A percentile compares a stretch with the other conserved stretches of the same genome.
Conservation (phyloP, 2,797 vertebrate genomes). For the Prunella strophiata region DNA sequence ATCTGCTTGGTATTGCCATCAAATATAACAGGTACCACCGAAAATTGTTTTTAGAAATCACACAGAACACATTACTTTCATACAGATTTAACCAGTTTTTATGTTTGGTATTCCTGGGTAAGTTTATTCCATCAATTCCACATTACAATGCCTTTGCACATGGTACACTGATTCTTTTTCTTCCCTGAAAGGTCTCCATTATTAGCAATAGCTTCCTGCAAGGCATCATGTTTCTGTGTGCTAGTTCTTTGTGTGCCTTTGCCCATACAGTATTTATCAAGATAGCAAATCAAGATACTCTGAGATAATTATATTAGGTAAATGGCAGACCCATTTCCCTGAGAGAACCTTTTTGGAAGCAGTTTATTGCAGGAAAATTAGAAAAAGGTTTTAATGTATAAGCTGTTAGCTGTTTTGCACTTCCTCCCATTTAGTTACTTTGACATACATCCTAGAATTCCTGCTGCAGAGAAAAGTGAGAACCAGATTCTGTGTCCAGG, state of each 20-base stretch:
- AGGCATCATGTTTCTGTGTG: not conserved
- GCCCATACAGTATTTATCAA: not conserved
- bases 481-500: not conserved
- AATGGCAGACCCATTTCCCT: not conserved
- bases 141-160: not conserved
- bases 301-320: not conserved
- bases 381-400: not conserved
- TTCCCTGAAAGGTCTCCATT: not conserved
- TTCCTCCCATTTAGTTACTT: not conserved
- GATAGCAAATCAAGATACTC: not conserved
- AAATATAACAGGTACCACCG: not conserved
- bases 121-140: not conserved
- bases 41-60: not conserved
- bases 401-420: not conserved
- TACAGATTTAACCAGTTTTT: not conserved
- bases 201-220: not conserved
- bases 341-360: not conserved
- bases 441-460: not conserved
- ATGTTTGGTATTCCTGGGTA: not conserved
- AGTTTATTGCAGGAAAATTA: not conserved
- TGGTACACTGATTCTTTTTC: not conserved
- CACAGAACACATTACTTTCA: not conserved
- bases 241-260: not conserved
- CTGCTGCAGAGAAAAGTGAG: not conserved
- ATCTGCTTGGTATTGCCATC: not conserved